These are phyloP conservation scores for Orchestes rusci DNA, from an alignment of 2,888 invertebrate genomes.

Conservation along the genomic window DNA sequence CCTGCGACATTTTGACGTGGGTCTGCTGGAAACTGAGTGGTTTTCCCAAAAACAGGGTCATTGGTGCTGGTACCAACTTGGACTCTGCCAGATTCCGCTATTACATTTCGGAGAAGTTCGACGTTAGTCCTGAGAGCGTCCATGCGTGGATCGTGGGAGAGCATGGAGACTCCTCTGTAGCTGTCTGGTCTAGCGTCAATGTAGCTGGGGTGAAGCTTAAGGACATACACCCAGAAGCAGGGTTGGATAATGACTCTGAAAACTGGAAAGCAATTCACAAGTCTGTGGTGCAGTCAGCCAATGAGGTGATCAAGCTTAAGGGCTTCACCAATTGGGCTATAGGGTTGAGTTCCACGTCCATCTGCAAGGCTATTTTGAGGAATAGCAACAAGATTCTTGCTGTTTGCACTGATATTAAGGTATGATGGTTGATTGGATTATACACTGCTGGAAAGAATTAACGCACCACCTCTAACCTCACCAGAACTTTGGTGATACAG, in stretches of 20 bases:
- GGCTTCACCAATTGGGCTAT: constrained; percentile 91
- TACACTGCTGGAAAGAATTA: no score
- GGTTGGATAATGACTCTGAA: constrained; percentile 65
- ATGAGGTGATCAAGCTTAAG: constrained; percentile 79
- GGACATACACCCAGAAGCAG: constrained; percentile 68
- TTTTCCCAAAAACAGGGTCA: constrained; percentile 74
- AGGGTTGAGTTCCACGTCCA: constrained; percentile 66
- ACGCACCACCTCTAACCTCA: no score
- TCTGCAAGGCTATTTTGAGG: constrained; percentile 61
- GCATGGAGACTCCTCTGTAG: constrained; percentile 78
- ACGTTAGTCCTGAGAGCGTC: constrained; percentile 76
- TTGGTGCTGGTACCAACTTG: constrained; percentile 89
- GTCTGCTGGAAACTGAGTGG: constrained; percentile 85
- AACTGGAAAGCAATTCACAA: constrained; percentile 73
- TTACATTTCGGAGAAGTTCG: constrained; percentile 72
- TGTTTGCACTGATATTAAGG: constrained; percentile 70
- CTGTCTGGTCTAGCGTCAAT: constrained; percentile 91
- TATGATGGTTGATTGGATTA: no score
- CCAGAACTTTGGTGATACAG: no score
- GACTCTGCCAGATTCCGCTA: constrained; percentile 89
- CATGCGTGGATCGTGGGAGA: constrained; percentile 94
- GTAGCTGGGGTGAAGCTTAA: constrained; percentile 79
- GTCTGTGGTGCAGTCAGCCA: constrained; percentile 78
- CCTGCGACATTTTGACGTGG: constrained; percentile 78
- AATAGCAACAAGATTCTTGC: constrained; percentile 71